These are phyloP conservation scores for Xanthostigma xanthostigma DNA, from an alignment of 2,888 invertebrate genomes.

Conservation along the genomic window DNA sequence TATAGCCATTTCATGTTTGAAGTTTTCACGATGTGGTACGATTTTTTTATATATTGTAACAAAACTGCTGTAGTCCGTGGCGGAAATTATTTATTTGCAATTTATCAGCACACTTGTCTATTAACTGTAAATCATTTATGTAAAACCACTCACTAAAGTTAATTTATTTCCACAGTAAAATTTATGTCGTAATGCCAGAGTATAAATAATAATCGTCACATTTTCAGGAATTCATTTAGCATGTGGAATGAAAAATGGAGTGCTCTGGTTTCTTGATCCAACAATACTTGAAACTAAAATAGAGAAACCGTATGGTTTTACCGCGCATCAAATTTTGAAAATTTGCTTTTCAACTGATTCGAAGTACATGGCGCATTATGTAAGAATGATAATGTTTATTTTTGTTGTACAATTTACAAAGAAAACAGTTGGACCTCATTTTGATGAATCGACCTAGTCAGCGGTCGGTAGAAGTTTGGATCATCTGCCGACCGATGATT, in stretches of 20 bases:
- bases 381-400: constrained; percentile 22
- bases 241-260: constrained; percentile 42
- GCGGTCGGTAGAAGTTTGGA: too few relatives aligned
- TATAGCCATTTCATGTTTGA: constrained; percentile 25
- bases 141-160: too few relatives aligned
- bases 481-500: too few relatives aligned
- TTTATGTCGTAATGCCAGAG: too few relatives aligned
- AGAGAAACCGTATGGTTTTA: constrained; percentile 31
- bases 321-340: constrained; percentile 30
- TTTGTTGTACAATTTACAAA: too few relatives aligned
- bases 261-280: constrained; percentile 42
- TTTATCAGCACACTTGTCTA: too few relatives aligned
- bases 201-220: not conserved
- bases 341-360: constrained; percentile 38
- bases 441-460: too few relatives aligned
- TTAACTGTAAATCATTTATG: too few relatives aligned
- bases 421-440: too few relatives aligned
- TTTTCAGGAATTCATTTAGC: constrained; percentile 36
- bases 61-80: too few relatives aligned
- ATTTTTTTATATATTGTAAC: constrained; percentile 2
- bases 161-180: too few relatives aligned
- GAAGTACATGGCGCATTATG: constrained; percentile 38
- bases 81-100: too few relatives aligned
- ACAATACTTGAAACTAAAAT: constrained; percentile 33
- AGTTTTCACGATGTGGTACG: constrained; percentile 41